Percentiles rank a stretch among this genome's conserved stretches.
Conservation (phyloP, 2,888 invertebrate species). For the Netelia fuscicornis region DNA sequence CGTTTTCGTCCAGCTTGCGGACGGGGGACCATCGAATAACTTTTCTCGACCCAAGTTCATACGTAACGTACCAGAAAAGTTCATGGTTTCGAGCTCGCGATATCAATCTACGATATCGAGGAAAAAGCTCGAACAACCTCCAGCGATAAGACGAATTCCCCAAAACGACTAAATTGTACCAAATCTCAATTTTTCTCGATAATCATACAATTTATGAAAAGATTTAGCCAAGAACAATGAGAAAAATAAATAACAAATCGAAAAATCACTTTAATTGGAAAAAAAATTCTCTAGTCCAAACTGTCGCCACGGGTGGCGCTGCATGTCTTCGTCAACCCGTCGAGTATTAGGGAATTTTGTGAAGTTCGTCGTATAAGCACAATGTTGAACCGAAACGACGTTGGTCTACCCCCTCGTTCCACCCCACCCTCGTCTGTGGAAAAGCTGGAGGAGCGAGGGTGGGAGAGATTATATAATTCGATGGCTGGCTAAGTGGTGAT, state of each 20-base stretch:
- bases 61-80: slow-evolving; percentile 19
- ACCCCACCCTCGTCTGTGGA: neutral
- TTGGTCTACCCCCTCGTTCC: neutral
- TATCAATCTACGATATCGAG: slow-evolving; percentile 38
- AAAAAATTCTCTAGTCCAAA: too few species aligned
- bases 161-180: neutral
- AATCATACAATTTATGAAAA: neutral
- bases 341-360: too few species aligned
- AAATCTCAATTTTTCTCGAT: neutral
- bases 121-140: neutral
- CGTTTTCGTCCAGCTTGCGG: slow-evolving; percentile 61
- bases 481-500: slow-evolving; percentile 60
- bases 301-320: too few species aligned
- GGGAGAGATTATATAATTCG: slow-evolving; percentile 57
- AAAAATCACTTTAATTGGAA: too few species aligned
- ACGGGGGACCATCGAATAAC: neutral
- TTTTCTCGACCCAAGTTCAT: slow-evolving; percentile 23
- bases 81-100: slow-evolving; percentile 31
- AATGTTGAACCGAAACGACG: too few species aligned
- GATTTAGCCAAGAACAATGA: too few species aligned
- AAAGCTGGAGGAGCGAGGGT: slow-evolving; percentile 20
- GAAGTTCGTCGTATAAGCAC: too few species aligned
- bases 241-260: too few species aligned
- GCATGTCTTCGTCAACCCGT: too few species aligned
- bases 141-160: neutral